Evolutionary conservation across 53 echinoderm and acorn worm genomes (phyloP), one percentile per base, ranked within the genome.

Genomic region (Holothuria scabra): DNA sequence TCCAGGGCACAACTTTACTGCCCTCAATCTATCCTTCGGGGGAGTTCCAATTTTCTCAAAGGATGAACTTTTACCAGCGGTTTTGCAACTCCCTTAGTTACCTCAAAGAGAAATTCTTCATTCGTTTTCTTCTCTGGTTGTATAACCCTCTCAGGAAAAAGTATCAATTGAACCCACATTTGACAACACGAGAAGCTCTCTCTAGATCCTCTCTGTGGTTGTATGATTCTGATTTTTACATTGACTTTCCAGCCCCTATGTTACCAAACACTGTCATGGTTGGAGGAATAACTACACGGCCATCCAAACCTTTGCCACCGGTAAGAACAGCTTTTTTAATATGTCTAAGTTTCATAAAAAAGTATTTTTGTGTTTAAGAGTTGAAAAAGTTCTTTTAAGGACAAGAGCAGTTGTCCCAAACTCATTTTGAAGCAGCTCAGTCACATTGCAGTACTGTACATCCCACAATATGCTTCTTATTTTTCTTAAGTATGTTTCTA

Each of bases 191-290:
- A 13, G 82, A 81, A 41, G 82, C 82, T 8, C 62, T 81, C 13
- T 81, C 82, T 19, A 81, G 82, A 65, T 62, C 82, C 22, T 81
- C 82, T 2, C 82, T 81, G 12, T 81, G 82, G 82, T 35, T 81
- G 12, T 81, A 81, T 4, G 82, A 81, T 48, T 81, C 82, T 8
- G 82, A 81, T 35, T 81, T 81, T 24, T 63, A 44, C 64, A 81
- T 81, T 29, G 82, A 81, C 46, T 81, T 61, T 23, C 82, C 82
- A 62, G 82, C 82, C 9, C 82, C 82, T 14, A 81, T 81, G 82
- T 41, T 81, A 26, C 82, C 82, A 4, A 81, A 81, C 64, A 81
- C 82, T 5, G 82, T 81, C 20, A 81, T 81, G 82, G 64, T 81
- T n/a, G 82, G 82, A 38, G 82, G 82, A 59, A 81, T 81, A 61